Evolutionary conservation across 2,797 vertebrate species (phyloP).

Genomic region (Glossophaga mutica): DNA sequence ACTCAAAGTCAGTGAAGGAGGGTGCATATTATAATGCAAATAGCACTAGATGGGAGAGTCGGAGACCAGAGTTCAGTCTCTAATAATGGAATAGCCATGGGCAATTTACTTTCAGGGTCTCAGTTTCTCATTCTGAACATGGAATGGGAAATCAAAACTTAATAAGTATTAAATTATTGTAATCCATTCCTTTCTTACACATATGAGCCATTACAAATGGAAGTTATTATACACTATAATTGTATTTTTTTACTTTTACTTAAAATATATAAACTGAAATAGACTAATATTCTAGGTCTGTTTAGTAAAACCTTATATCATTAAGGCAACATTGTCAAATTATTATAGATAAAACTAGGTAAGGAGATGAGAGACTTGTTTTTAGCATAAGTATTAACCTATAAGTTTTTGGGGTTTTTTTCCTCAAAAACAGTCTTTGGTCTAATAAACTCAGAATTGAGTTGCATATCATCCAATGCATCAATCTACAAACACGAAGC

Average conservation of each 20-base stretch:
- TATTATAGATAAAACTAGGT: conserved; percentile 43
- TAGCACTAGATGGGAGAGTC: not conserved
- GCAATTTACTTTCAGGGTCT: not conserved
- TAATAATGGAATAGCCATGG: not conserved
- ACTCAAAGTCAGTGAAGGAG: not conserved
- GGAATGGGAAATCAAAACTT: not conserved
- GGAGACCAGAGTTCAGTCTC: not conserved
- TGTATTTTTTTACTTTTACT: not conserved
- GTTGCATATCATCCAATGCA: conserved; percentile 62
- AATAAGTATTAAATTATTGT: not conserved
- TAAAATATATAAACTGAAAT: conserved; percentile 39
- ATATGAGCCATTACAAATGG: conserved; percentile 15
- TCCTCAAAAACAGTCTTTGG: conserved; percentile 28
- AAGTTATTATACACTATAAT: conserved; percentile 29
- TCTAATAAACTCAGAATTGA: conserved; percentile 56
- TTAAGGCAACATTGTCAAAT: conserved; percentile 42
- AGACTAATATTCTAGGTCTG: conserved; percentile 27
- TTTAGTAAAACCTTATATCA: conserved; percentile 52
- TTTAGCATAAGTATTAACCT: conserved; percentile 52
- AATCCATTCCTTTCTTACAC: not conserved
- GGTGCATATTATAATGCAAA: not conserved
- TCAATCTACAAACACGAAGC: conserved; percentile 60
- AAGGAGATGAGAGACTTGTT: conserved; percentile 51
- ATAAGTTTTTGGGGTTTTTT: not conserved
- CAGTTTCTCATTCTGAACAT: not conserved